phyloP scores from a whole-genome alignment of 2,113 vertebrate species.

The Lates calcarifer region DNA sequence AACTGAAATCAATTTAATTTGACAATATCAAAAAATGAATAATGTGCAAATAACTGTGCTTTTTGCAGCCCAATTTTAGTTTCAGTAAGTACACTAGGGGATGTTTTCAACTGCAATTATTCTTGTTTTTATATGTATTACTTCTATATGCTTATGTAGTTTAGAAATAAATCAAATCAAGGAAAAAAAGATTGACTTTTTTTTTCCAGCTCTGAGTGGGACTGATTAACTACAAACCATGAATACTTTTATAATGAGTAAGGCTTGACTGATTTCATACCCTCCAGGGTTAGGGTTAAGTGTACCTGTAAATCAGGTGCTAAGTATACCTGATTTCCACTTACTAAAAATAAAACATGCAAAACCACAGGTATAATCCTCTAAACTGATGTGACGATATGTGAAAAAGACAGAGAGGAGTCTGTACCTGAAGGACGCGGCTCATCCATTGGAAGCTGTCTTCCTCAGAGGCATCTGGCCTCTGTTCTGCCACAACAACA shows the following conservation, averaged over 20 bases:
- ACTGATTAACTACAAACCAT: not conserved
- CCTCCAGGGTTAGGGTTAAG: too few relatives aligned
- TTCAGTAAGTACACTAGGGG: not conserved
- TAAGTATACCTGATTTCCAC: not conserved
- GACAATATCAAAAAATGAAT: not conserved
- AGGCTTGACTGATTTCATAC: not conserved
- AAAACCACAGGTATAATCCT: not conserved
- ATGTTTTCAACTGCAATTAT: not conserved
- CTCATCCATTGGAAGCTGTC: conserved; percentile 99
- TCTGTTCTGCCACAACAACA: conserved; percentile 95
- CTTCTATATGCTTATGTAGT: not conserved
- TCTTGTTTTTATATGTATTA: not conserved
- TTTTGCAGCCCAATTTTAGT: not conserved
- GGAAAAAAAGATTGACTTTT: not conserved
- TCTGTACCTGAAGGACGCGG: conserved; percentile 92
- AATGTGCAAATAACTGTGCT: not conserved
- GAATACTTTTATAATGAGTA: not conserved
- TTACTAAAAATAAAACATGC: not conserved
- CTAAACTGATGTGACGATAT: not conserved
- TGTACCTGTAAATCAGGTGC: too few relatives aligned
- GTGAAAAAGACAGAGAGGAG: not conserved
- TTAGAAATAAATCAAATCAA: not conserved
- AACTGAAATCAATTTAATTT: not conserved
- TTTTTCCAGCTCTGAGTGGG: not conserved
- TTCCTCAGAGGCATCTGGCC: conserved; percentile 95